A percentile compares a stretch with the other conserved stretches of the same genome.
Evolutionary conservation across 2,113 vertebrate genomes (phyloP).

Genomic region (Furnarius figulus): DNA sequence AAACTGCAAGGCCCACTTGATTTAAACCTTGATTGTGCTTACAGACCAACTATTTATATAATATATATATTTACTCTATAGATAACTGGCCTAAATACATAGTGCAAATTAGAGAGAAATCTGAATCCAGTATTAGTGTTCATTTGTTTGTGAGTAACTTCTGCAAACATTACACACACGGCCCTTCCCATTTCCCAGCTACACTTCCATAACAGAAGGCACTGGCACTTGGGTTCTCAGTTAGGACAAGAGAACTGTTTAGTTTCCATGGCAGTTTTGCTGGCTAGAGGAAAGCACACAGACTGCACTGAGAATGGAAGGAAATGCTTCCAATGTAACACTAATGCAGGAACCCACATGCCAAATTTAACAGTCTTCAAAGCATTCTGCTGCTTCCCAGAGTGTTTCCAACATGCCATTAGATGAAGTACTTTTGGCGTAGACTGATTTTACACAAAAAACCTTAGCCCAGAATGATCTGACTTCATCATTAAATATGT

Average conservation of each 20-base stretch:
- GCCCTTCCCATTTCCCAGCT: not conserved
- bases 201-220: not conserved
- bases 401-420: not conserved
- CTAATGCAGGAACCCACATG: not conserved
- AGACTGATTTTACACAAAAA: not conserved
- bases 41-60: not conserved
- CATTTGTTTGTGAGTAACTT: not conserved
- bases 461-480: not conserved
- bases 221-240: not conserved
- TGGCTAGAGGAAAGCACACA: not conserved
- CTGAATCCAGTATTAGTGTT: not conserved
- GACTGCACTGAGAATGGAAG: not conserved
- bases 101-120: not conserved
- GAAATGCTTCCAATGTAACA: not conserved
- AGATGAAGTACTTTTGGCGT: not conserved
- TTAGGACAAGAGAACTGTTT: not conserved
- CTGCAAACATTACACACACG: accelerated
- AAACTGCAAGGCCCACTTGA: not conserved
- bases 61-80: not conserved
- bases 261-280: not conserved
- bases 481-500: not conserved
- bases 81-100: not conserved
- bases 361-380: not conserved
- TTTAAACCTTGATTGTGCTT: not conserved
- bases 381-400: not conserved